Evolutionary conservation across 2,113 vertebrate species (phyloP).

Genomic region (Oriolus oriolus): DNA sequence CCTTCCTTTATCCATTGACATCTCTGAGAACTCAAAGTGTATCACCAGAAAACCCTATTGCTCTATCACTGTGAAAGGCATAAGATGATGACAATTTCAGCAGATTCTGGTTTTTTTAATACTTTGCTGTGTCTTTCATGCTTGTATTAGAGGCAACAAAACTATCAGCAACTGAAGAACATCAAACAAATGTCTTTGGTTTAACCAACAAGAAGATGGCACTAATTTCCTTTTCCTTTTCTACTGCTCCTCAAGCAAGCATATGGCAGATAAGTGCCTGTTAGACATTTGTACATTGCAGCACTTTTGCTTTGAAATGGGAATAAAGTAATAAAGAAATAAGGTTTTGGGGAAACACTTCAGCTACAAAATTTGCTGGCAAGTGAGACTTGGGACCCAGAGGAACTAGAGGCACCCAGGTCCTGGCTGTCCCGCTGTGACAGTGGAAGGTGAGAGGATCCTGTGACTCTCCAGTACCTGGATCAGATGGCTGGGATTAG

Average conservation of each 20-base stretch:
- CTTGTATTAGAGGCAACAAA: not conserved
- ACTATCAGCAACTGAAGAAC: not conserved
- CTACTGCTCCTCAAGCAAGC: not conserved
- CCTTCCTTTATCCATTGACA: not conserved
- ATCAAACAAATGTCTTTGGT: not conserved
- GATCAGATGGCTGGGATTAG: not conserved
- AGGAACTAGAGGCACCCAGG: not conserved
- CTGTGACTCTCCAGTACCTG: not conserved
- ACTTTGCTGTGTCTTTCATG: not conserved
- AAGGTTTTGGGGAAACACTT: not conserved
- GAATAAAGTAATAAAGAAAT: not conserved
- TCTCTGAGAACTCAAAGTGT: not conserved
- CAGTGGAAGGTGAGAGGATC: not conserved
- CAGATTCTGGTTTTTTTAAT: not conserved
- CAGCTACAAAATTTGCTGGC: not conserved
- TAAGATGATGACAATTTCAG: not conserved
- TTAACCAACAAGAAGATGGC: not conserved
- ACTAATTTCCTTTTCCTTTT: conserved; percentile 28
- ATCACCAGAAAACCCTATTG: not conserved
- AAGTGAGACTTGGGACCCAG: not conserved
- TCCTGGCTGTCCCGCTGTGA: not conserved
- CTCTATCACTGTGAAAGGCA: not conserved
- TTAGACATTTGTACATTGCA: not conserved
- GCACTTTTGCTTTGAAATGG: not conserved
- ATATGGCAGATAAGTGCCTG: not conserved